Conservation (phyloP, 64 coral and sea anemone species). For the Orbicella faveolata region DNA sequence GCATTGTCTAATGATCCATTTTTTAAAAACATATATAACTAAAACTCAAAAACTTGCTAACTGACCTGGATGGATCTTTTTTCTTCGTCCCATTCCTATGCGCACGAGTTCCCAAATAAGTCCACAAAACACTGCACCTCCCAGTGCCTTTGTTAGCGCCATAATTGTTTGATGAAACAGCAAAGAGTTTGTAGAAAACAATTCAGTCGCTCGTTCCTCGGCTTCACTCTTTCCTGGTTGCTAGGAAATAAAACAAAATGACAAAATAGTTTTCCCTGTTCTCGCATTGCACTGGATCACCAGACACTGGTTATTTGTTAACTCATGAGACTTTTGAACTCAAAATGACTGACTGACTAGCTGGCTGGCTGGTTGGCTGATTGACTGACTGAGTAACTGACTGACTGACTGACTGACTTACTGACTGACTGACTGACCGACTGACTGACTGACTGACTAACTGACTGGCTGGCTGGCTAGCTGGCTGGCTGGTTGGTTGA, state of each 20-base stretch:
- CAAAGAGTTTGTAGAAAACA: neutral
- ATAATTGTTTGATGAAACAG: neutral
- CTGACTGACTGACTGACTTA: too few species aligned
- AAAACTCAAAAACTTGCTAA: neutral
- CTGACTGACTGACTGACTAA: too few species aligned
- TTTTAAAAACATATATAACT: neutral
- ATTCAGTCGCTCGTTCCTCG: neutral
- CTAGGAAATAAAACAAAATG: neutral
- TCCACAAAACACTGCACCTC: neutral
- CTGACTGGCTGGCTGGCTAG: too few species aligned
- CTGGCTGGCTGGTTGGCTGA: too few species aligned
- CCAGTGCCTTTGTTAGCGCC: neutral
- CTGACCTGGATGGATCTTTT: neutral
- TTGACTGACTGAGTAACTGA: too few species aligned
- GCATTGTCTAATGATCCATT: neutral
- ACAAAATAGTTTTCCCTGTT: neutral
- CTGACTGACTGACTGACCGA: too few species aligned
- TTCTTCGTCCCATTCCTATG: neutral
- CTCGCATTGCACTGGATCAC: neutral
- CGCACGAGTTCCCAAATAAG: neutral
- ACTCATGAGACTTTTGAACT: too few species aligned
- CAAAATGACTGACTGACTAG: too few species aligned
- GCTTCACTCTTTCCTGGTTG: conserved; percentile 6
- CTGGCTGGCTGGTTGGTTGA: too few species aligned
- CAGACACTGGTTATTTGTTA: too few species aligned